These are phyloP conservation scores for Strigops habroptila DNA, from an alignment of 2,113 vertebrate species.

Conservation along the genomic window DNA sequence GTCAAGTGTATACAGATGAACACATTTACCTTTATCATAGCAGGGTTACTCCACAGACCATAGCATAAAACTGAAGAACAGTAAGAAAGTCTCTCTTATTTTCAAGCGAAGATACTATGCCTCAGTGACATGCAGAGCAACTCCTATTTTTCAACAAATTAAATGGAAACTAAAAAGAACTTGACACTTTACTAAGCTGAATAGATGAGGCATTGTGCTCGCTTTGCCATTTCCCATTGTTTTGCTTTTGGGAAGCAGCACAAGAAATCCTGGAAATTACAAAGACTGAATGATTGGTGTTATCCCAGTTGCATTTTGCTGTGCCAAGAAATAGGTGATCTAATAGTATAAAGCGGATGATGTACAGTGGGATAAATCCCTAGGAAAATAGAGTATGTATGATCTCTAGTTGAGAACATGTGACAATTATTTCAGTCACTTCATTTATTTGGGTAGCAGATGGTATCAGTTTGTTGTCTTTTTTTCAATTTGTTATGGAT, in stretches of 20 bases:
- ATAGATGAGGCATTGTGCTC: not conserved
- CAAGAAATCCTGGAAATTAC: not conserved
- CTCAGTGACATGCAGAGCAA: not conserved
- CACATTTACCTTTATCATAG: not conserved
- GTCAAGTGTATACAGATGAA: not conserved
- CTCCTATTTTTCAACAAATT: not conserved
- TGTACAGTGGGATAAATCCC: not conserved
- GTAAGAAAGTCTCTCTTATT: not conserved
- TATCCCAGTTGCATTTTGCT: not conserved
- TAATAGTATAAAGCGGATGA: not conserved
- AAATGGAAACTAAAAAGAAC: not conserved
- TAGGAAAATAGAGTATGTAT: not conserved
- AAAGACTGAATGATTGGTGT: not conserved
- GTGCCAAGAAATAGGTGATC: not conserved
- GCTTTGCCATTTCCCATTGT: not conserved
- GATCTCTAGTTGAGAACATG: not conserved
- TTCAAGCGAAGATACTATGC: not conserved
- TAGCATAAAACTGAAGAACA: not conserved
- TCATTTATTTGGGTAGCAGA: not conserved
- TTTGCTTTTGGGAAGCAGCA: not conserved
- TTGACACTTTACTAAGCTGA: not conserved
- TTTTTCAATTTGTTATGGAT: not conserved
- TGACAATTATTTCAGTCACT: not conserved
- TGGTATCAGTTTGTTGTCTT: not conserved
- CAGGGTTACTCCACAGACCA: not conserved